phyloP scores from a whole-genome alignment of 2,888 invertebrate species.

The Nipponacmea schrenckii region DNA sequence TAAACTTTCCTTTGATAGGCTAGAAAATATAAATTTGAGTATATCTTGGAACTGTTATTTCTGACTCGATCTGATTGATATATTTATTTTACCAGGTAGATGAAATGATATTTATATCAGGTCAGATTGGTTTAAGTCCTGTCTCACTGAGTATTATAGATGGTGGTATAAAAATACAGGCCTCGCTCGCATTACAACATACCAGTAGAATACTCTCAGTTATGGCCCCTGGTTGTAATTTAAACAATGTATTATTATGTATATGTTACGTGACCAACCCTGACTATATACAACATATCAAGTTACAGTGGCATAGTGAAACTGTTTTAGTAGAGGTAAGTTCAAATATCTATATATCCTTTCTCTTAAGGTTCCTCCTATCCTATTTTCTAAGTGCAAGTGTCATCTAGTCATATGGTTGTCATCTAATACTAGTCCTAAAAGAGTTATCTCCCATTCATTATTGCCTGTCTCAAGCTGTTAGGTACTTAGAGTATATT shows the following conservation, averaged over 20 bases:
- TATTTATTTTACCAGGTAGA: slow-evolving; percentile 74
- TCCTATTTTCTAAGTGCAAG: background rate
- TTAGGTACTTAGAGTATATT: no score
- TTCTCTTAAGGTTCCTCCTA: no score
- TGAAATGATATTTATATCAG: slow-evolving; percentile 86
- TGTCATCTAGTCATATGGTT: background rate
- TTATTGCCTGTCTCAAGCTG: no score
- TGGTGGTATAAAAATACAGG: slow-evolving; percentile 81
- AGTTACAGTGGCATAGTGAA: slow-evolving; percentile 81
- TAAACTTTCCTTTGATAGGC: no score
- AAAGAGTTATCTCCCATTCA: background rate
- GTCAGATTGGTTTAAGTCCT: slow-evolving; percentile 90
- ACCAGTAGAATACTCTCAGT: slow-evolving; percentile 84
- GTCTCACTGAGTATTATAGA: slow-evolving; percentile 80
- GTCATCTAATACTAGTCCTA: no score
- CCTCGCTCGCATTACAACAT: slow-evolving; percentile 85
- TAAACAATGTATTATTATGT: slow-evolving; percentile 84
- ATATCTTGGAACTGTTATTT: no score
- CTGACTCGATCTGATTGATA: background rate
- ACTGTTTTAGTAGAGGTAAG: slow-evolving; percentile 9
- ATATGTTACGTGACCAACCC: slow-evolving; percentile 87
- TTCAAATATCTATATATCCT: no score
- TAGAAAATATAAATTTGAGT: no score
- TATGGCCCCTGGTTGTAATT: slow-evolving; percentile 78
- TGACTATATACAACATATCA: slow-evolving; percentile 78